A percentile compares a stretch with the other conserved stretches of the same genome.
Conservation (phyloP, 2,888 invertebrate species). For the Hofmannophila pseudospretella region DNA sequence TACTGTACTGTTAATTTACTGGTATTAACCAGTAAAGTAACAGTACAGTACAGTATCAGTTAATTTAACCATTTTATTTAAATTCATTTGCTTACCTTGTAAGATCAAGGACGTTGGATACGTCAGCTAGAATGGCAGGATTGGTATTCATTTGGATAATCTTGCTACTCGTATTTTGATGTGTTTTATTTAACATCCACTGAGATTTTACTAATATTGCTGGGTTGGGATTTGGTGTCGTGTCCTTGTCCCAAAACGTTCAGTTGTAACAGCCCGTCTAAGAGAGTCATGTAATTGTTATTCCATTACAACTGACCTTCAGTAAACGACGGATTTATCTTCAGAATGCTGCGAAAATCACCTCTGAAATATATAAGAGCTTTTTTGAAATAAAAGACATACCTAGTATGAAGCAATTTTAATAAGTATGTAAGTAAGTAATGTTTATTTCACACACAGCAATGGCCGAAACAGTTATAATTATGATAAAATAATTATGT, state of each 20-base stretch:
- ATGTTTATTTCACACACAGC: too few species aligned
- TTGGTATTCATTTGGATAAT: not conserved
- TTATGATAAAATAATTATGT: too few species aligned
- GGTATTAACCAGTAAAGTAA: too few species aligned
- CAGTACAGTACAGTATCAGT: constrained; percentile 15
- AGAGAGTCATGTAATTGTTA: constrained; percentile 87
- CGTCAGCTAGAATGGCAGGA: not conserved
- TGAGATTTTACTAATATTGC: constrained; percentile 36
- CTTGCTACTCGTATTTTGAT: constrained; percentile 15
- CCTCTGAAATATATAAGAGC: constrained; percentile 38
- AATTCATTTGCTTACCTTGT: constrained; percentile 6
- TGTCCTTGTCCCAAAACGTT: constrained; percentile 79
- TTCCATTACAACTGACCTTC: constrained; percentile 76
- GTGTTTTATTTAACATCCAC: constrained; percentile 30
- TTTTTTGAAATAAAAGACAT: too few species aligned
- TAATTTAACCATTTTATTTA: constrained; percentile 18
- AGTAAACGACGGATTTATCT: constrained; percentile 28
- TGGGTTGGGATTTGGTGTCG: constrained; percentile 80
- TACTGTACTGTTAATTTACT: too few species aligned
- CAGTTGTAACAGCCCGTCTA: constrained; percentile 90
- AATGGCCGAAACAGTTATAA: too few species aligned
- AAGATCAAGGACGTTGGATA: not conserved
- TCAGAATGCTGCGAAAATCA: constrained; percentile 36
- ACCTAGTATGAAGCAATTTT: too few species aligned
- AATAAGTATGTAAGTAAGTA: too few species aligned